Conservation (phyloP, 2,797 vertebrate genomes). For the Decapterus maruadsi region DNA sequence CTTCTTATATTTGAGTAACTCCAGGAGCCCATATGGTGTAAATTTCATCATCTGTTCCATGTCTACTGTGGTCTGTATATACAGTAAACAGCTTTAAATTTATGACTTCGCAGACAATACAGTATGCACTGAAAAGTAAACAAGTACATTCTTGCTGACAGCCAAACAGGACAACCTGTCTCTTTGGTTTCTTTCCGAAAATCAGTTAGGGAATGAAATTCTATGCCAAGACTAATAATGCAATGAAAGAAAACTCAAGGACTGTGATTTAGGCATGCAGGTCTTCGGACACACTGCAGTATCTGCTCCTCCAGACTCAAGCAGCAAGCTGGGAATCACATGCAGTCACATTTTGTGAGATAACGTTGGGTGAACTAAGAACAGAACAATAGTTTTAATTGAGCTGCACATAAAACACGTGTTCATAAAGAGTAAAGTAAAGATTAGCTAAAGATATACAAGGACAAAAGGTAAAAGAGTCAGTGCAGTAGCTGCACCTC, state of each 20-base stretch:
- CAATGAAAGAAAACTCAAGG: conserved; percentile 1
- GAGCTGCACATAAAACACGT: not conserved
- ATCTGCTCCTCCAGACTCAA: conserved; percentile 7
- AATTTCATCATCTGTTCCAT: not conserved
- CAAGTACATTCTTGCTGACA: not conserved
- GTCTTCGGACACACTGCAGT: not conserved
- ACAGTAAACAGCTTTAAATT: not conserved
- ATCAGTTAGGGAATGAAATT: conserved; percentile 8
- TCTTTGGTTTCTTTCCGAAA: not conserved
- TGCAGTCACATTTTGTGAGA: not conserved
- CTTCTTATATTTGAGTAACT: not conserved
- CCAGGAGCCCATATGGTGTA: not conserved
- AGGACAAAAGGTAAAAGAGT: not conserved
- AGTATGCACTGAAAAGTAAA: not conserved
- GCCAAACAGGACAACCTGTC: not conserved
- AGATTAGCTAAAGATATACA: not conserved
- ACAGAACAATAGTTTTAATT: conserved; percentile 6
- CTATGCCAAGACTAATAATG: not conserved
- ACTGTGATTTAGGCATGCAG: conserved; percentile 3
- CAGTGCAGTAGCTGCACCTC: not conserved
- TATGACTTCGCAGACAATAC: not conserved
- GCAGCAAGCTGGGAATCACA: conserved; percentile 11
- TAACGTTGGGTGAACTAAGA: not conserved
- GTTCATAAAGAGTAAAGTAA: not conserved
- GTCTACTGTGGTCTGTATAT: not conserved